Conservation (phyloP, 2,797 vertebrate genomes). For the Sebastes alutus region DNA sequence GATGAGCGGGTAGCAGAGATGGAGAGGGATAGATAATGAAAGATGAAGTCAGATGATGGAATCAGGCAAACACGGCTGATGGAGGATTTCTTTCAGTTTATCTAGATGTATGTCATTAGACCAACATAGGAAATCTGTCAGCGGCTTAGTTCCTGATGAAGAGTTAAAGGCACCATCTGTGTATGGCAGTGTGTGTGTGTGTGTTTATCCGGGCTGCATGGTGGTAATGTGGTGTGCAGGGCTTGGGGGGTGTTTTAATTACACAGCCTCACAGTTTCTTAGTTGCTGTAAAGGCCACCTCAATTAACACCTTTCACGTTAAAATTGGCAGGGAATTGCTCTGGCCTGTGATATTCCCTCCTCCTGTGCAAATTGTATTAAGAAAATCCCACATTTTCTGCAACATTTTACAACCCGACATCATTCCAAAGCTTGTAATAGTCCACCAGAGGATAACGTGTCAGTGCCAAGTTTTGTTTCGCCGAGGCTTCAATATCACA, state of each 20-base stretch:
- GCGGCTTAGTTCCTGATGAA: conserved; percentile 26
- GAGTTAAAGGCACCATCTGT: conserved; percentile 30
- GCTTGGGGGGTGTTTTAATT: conserved; percentile 28
- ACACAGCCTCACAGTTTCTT: conserved; percentile 20
- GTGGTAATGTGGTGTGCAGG: not conserved
- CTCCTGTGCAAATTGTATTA: not conserved
- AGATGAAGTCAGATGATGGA: conserved; percentile 53
- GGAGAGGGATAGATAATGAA: conserved; percentile 41
- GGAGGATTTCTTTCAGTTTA: conserved; percentile 26
- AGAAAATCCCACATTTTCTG: not conserved
- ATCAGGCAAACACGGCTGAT: conserved; percentile 30
- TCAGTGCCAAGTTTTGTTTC: too few relatives aligned
- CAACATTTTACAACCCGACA: not conserved
- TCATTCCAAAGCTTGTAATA: too few relatives aligned
- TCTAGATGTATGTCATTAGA: conserved; percentile 32
- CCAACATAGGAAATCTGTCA: conserved; percentile 41
- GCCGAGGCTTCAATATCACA: too few relatives aligned
- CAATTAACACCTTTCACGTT: conserved; percentile 31
- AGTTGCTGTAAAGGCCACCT: conserved; percentile 3
- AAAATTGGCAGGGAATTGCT: not conserved
- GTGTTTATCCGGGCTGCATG: not conserved
- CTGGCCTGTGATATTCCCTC: not conserved
- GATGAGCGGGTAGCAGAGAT: conserved; percentile 36
- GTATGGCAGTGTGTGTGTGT: not conserved
- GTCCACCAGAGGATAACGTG: too few relatives aligned